Percentiles rank a stretch among this genome's conserved stretches.
Conservation (phyloP, 2,797 vertebrate species). For the Acanthiza pusilla region DNA sequence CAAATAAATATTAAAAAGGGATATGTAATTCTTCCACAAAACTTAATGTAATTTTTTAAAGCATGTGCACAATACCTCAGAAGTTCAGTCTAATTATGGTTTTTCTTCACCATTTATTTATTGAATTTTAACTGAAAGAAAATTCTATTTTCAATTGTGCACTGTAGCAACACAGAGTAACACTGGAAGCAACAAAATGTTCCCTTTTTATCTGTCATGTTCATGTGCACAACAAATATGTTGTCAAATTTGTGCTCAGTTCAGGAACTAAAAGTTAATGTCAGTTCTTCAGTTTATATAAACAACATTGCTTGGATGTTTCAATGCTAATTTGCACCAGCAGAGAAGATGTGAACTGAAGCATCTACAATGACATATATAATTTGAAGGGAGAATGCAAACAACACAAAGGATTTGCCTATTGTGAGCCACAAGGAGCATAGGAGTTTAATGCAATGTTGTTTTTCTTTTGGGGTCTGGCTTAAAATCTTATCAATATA, state of each 20-base stretch:
- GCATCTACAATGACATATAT: neutral
- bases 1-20: neutral
- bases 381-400: neutral
- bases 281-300: neutral
- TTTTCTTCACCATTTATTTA: neutral
- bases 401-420: neutral
- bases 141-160: neutral
- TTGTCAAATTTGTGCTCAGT: neutral
- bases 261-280: neutral
- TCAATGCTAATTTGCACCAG: neutral
- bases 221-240: neutral
- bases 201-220: neutral
- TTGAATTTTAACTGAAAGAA: neutral
- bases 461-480: neutral
- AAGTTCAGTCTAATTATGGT: neutral
- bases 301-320: neutral
- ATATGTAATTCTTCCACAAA: neutral
- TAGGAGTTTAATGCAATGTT: neutral
- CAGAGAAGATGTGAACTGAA: neutral
- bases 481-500: neutral
- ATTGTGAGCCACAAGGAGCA: neutral
- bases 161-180: neutral
- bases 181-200: neutral
- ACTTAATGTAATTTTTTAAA: neutral
- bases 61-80: neutral